A percentile compares a stretch with the other conserved stretches of the same genome.
Evolutionary conservation across 2,113 vertebrate genomes (phyloP).

Genomic region (Xerus inauris): DNA sequence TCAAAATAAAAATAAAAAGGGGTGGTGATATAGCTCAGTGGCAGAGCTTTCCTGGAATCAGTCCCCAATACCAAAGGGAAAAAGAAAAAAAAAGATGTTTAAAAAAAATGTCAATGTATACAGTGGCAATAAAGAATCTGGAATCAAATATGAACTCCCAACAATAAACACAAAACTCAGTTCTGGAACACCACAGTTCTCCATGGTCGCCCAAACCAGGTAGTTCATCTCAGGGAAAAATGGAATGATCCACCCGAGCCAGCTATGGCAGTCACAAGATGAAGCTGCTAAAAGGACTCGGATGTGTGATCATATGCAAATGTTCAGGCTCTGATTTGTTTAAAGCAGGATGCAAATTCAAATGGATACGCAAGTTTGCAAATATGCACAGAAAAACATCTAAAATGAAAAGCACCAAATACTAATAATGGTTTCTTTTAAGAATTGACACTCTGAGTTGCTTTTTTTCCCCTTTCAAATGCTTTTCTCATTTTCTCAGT

Average conservation of each 20-base stretch:
- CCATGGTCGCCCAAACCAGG: not conserved
- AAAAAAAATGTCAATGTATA: not conserved
- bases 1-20: no score
- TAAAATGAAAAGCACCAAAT: not conserved
- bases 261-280: fast-evolving
- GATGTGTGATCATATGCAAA: not conserved
- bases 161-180: not conserved
- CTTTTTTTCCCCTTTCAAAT: not conserved
- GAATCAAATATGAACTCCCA: not conserved
- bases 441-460: not conserved
- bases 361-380: not conserved
- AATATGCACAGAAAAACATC: not conserved
- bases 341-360: constrained; percentile 30
- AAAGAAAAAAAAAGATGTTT: no score
- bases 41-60: no score
- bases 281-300: not conserved
- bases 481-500: constrained; percentile 14
- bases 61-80: no score
- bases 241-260: not conserved
- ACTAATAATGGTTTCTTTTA: not conserved
- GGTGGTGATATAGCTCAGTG: no score
- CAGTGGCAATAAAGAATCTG: not conserved
- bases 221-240: not conserved
- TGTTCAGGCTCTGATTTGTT: not conserved
- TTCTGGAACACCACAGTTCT: not conserved